Evolutionary conservation across 2,797 vertebrate species (phyloP).

Genomic region (Meriones psammophilus): DNA sequence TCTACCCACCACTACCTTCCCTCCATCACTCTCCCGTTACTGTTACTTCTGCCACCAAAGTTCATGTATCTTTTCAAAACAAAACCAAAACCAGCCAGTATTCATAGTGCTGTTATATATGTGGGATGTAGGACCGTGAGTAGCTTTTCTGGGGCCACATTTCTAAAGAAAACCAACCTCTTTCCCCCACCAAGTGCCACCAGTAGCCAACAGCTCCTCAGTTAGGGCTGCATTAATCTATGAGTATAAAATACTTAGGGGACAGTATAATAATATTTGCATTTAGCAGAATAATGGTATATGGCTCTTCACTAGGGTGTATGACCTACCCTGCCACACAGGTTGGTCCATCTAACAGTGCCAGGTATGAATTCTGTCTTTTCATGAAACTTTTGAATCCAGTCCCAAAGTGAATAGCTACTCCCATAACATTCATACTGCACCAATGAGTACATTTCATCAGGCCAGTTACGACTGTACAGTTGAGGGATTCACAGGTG

Average conservation of each 20-base stretch:
- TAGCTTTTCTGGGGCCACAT: background rate
- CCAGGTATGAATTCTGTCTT: background rate
- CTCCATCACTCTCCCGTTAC: too few species aligned
- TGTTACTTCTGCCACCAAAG: background rate
- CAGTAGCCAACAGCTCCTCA: background rate
- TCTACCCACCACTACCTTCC: fast-evolving
- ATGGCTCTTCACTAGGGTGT: background rate
- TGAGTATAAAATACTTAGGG: background rate
- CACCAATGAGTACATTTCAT: background rate
- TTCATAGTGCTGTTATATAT: background rate
- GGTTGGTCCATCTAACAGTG: background rate
- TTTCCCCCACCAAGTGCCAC: background rate
- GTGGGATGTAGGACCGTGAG: background rate
- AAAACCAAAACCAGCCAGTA: background rate
- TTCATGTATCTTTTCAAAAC: background rate
- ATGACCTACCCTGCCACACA: too few species aligned
- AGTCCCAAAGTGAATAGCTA: background rate
- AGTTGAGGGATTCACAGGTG: background rate
- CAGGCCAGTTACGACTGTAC: background rate
- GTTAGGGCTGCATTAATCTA: background rate
- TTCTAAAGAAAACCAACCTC: background rate
- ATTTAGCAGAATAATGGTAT: background rate
- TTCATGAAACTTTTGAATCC: background rate
- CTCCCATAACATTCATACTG: background rate
- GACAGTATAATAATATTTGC: background rate